Conservation (phyloP, 2,797 vertebrate species). For the Mormyrus proboscirostris region DNA sequence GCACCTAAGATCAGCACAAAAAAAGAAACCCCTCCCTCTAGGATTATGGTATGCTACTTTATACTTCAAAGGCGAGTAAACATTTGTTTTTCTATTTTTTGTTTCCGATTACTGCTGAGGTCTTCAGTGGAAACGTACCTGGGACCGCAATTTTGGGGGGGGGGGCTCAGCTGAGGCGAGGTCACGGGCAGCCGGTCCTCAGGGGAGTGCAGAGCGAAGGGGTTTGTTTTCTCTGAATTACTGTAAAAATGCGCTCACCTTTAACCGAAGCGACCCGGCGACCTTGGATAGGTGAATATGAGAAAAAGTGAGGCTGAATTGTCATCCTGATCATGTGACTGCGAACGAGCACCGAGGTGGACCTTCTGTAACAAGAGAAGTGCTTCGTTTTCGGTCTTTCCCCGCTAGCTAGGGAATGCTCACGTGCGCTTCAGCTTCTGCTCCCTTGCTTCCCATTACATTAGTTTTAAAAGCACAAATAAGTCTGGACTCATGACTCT, state of each 20-base stretch:
- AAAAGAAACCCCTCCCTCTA: background rate
- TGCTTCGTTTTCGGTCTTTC: background rate
- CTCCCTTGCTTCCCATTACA: background rate
- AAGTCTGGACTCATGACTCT: background rate
- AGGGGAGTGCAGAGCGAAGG: background rate
- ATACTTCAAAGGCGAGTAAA: background rate
- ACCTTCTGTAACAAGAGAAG: background rate
- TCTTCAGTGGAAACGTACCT: background rate
- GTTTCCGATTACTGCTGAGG: background rate
- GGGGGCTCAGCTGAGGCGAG: background rate
- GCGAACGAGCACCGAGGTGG: background rate
- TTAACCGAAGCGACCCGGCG: background rate
- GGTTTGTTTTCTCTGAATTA: background rate
- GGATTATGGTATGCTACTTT: background rate
- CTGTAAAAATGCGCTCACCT: background rate
- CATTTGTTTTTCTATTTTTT: background rate
- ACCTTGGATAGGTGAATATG: background rate
- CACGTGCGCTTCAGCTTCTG: background rate
- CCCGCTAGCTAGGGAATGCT: background rate
- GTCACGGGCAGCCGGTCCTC: background rate
- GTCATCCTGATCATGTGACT: background rate
- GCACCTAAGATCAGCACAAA: background rate
- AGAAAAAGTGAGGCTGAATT: background rate
- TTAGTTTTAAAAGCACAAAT: background rate
- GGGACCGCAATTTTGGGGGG: background rate